Evolutionary conservation across 2,888 invertebrate species (phyloP), one percentile per base, ranked within the genome.

Genomic region (Horisme vitalbata): DNA sequence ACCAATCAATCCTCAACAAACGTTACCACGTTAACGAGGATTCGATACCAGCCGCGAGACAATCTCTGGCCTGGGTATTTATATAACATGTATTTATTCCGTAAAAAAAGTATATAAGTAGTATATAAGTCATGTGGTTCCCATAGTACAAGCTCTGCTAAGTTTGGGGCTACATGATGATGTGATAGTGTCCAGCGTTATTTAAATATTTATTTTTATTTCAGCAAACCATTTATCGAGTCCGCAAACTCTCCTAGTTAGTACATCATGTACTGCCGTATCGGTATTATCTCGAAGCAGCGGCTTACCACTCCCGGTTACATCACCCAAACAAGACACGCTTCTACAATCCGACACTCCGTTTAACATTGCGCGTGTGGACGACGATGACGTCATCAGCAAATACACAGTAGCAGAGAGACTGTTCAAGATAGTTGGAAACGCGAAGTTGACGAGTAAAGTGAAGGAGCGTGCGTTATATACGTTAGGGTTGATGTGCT

Each of bases 401-500:
- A 96, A 96, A 75, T 91, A 92, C 52, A 90, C 92, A 4, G 83
- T 96, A 11, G 93, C 95, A 4, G 93, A 94, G 15, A 91, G 91
- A 9, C 84, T 97, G 30, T 91, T 95, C 56, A 92, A 91, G 34
- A 91, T 95, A 18, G 91, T 96, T 44, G 93, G 92, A n/a, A 94
- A 94, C 67, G 85, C 91, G 0, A 95, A 95, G 64, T 78, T 93
- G 5, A 91, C 93, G 9, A 91, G 93, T 0, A 95, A 95, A 80
- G 92, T 95, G 28, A 90, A 93, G 54, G 97, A 97, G 73, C 93
- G 93, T 63, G 94, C 96, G 18, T 93, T 95, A 3, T 91, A 92
- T 59, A 93, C 96, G 39, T 79, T 96, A 23, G 97, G 97, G 0
- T 89, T 94, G 59, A 75, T 97, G 57, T 96, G 96, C 65, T 93